Conservation (phyloP, 2,797 vertebrate species). For the Lepilemur ruficaudatus region DNA sequence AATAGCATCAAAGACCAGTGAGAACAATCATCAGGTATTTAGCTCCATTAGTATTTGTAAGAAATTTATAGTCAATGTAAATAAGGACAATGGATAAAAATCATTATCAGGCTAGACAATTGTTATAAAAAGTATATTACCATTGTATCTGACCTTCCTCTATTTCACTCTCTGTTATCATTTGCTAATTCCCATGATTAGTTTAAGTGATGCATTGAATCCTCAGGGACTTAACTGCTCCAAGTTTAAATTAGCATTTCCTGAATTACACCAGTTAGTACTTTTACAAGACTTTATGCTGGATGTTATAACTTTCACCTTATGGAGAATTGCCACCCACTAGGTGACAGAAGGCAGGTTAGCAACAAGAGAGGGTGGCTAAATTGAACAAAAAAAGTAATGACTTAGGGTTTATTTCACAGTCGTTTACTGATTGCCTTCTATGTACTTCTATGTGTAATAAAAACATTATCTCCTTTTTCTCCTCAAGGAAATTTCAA, state of each 20-base stretch:
- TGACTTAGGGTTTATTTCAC: not conserved
- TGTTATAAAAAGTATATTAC: not conserved
- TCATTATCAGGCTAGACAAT: not conserved
- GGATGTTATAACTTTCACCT: not conserved
- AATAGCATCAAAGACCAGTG: not conserved
- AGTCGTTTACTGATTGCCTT: not conserved
- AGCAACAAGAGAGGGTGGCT: not conserved
- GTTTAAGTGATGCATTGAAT: not conserved
- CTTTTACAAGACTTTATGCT: not conserved
- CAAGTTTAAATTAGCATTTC: not conserved
- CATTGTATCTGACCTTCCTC: not conserved
- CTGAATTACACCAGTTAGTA: not conserved
- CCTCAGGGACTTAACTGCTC: not conserved
- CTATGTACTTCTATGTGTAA: not conserved
- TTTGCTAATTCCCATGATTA: not conserved
- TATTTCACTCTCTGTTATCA: not conserved
- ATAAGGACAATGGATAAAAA: not conserved
- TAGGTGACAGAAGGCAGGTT: not conserved
- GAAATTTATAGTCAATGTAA: not conserved
- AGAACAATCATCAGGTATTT: not conserved
- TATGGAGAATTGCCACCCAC: not conserved
- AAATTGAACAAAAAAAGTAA: not conserved
- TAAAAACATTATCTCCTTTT: not conserved
- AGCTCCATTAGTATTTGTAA: not conserved
- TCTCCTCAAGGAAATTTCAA: conserved; percentile 13